Base-by-base conservation (phyloP, 2,797 vertebrate species). In the Galago senegalensis region DNA sequence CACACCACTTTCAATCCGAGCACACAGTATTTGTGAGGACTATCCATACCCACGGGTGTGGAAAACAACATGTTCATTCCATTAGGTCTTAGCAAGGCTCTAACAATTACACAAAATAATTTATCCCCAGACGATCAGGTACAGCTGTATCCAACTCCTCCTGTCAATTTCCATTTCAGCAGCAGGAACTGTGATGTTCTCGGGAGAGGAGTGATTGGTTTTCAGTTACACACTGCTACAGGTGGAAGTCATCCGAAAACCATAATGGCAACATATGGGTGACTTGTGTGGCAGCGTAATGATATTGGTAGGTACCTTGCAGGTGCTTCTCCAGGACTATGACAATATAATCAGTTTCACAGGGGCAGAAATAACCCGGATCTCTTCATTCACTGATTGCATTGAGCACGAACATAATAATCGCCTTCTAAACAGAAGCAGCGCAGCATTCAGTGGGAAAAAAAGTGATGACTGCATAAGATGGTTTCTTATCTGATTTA, bases 121-220 rank as follows among this genome's bases (percentile, higher is more conserved):
- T 97, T 96, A 93, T 97, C 96, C 97, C 96, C 94, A 4, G 2
- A 95, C 29, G 60, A 94, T 94, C 87, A 89, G 67, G 82, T 96
- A 97, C 94, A 96, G 83, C 94, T 92, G 82, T 89, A 97, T 60
- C 92, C 93, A 85, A 89, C 80, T 96, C 84, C 77, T 93, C 80
- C 96, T 95, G 94, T 97, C 97, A 93, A 81, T 92, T 96, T 98
- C 94, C 40, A 97, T 97, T 97, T 95, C 70, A 5, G 91, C 2
- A 23, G 96, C 93, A 87, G 92, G 96, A 98, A 96, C 63, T 53
- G 90, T 86, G 96, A 95, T 34, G 63, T 65, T 97, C 97, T 97
- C 56, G 0, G 87, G 97, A 97, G 97, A 92, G 79, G 85, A 97
- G 93, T 0, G 2, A 94, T 96, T 97, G 95, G 69, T 76, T 95